Conservation (phyloP, 2,888 invertebrate species). For the Drosophila mayaguana region DNA sequence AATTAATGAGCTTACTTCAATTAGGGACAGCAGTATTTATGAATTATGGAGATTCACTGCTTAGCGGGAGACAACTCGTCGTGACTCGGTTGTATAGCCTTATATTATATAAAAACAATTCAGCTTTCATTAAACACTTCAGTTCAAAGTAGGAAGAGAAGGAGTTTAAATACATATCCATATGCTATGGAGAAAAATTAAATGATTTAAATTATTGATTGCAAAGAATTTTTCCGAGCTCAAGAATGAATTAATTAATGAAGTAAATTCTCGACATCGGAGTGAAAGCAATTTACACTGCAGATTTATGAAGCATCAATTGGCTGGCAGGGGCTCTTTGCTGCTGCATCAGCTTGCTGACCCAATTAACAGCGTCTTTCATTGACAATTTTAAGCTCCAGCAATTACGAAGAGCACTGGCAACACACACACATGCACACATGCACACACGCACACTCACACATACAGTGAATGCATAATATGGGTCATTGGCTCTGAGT, state of each 20-base stretch:
- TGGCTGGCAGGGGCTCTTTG: neutral
- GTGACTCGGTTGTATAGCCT: neutral
- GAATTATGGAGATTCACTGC: neutral
- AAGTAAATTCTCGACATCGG: slow-evolving; percentile 8
- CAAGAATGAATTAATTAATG: slow-evolving; percentile 12
- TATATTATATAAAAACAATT: neutral
- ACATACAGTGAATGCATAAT: slow-evolving; percentile 39
- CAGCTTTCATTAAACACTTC: neutral
- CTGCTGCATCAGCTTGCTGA: slow-evolving; percentile 25
- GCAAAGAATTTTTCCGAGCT: neutral
- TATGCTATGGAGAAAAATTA: neutral
- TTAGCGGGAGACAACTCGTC: neutral
- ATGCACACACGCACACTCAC: neutral
- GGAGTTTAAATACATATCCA: too few relatives aligned
- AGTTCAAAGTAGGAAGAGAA: neutral
- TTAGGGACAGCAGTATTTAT: neutral
- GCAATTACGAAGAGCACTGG: slow-evolving; percentile 53
- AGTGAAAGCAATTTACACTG: slow-evolving; percentile 1
- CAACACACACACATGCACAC: slow-evolving; percentile 13
- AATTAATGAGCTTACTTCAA: neutral
- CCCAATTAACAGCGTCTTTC: slow-evolving; percentile 38
- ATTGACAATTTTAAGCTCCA: slow-evolving; percentile 51
- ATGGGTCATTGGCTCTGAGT: slow-evolving; percentile 70
- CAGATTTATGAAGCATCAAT: slow-evolving; percentile 19
- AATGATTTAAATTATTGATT: too few relatives aligned